Conservation (phyloP, 2,888 invertebrate species). For the Cheilosia impressa region DNA sequence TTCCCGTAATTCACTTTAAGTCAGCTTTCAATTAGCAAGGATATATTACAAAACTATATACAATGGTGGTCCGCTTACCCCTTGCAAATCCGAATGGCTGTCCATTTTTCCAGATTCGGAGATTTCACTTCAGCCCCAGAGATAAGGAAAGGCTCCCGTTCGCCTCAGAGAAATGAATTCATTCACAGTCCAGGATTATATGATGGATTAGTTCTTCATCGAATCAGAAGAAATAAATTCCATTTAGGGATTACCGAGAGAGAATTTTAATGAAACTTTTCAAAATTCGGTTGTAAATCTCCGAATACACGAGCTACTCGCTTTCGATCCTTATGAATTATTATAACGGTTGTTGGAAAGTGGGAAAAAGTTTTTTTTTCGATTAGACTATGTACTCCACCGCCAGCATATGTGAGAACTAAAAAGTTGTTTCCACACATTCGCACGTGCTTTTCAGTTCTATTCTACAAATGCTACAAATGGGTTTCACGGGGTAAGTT, state of each 20-base stretch:
- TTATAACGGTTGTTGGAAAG: constrained; percentile 44
- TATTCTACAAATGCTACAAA: constrained; percentile 41
- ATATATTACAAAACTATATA: constrained; percentile 31
- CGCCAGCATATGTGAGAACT: constrained; percentile 31
- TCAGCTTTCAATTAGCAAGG: constrained; percentile 61
- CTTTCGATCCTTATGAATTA: constrained; percentile 61
- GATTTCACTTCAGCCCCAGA: constrained; percentile 10
- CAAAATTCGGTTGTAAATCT: constrained; percentile 60
- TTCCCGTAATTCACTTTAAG: constrained; percentile 52
- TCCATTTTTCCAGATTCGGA: constrained; percentile 26
- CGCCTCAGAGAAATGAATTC: not conserved
- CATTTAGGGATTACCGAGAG: constrained; percentile 54
- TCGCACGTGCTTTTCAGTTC: constrained; percentile 51
- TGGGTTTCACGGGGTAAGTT: constrained; percentile 23
- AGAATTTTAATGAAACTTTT: constrained; percentile 60
- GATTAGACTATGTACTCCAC: not conserved
- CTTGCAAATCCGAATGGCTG: not conserved
- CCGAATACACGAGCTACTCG: not conserved
- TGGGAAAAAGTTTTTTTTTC: constrained; percentile 47
- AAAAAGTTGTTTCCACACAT: constrained; percentile 49
- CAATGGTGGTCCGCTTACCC: not conserved
- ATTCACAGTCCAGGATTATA: constrained; percentile 10
- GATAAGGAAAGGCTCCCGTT: not conserved
- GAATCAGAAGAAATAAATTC: constrained; percentile 63
- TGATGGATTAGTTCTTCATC: constrained; percentile 56